Evolutionary conservation across 2,113 vertebrate genomes (phyloP).

Genomic region (Antechinus stuartii): DNA sequence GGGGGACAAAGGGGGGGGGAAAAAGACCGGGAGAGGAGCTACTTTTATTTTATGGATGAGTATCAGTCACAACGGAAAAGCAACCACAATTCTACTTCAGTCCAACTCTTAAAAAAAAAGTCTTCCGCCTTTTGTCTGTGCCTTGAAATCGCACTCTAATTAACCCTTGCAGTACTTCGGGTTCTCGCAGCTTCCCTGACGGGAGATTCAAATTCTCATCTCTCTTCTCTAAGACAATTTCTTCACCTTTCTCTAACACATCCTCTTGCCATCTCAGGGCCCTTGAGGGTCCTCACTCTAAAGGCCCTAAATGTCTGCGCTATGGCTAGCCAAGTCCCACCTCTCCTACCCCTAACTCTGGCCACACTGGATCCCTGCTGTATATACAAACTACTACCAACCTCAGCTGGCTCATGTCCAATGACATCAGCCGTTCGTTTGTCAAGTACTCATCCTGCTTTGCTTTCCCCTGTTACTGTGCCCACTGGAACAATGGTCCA

Average conservation of each 20-base stretch:
- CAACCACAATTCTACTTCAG: too few species aligned
- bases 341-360: background rate
- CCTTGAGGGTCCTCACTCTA: background rate
- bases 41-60: background rate
- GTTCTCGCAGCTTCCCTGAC: background rate
- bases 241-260: background rate
- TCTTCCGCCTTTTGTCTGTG: too few species aligned
- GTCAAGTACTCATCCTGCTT: background rate
- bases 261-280: background rate
- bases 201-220: background rate
- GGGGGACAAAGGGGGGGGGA: too few species aligned
- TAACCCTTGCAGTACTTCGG: background rate
- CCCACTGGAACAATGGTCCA: background rate
- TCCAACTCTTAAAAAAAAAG: too few species aligned
- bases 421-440: fast-evolving
- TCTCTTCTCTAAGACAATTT: background rate
- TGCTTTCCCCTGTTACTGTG: background rate
- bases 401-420: background rate
- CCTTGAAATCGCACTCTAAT: background rate
- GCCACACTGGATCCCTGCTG: background rate
- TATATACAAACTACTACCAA: background rate
- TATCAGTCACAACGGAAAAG: background rate
- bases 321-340: too few species aligned
- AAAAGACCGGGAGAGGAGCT: background rate
- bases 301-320: background rate